Evolutionary conservation across 2,888 invertebrate species (phyloP).

Genomic region (Rotaria macrura): DNA sequence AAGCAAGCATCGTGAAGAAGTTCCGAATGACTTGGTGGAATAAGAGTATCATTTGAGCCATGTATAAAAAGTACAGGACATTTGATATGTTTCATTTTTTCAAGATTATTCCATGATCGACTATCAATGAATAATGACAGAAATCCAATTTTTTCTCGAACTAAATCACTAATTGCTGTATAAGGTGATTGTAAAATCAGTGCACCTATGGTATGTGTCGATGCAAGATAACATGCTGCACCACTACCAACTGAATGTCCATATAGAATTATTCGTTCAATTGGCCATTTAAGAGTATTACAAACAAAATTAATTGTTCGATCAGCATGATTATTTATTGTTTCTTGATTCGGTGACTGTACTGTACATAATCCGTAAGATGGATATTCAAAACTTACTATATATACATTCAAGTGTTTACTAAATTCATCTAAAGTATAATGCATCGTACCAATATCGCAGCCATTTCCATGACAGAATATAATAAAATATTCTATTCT

Average conservation of each 20-base stretch:
- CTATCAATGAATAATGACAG: background rate
- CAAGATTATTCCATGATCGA: background rate
- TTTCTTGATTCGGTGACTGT: background rate
- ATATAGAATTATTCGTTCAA: background rate
- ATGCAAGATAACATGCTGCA: background rate
- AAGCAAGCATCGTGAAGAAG: background rate
- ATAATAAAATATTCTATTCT: background rate
- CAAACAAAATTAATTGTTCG: background rate
- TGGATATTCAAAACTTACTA: background rate
- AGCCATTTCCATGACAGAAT: background rate
- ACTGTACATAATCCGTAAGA: background rate
- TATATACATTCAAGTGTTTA: background rate
- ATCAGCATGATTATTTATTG: slow-evolving; percentile 1
- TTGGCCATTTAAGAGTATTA: background rate
- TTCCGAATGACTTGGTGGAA: background rate
- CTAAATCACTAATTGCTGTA: background rate
- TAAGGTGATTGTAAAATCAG: background rate
- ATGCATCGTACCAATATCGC: background rate
- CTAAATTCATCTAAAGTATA: background rate
- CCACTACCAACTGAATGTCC: slow-evolving; percentile 17
- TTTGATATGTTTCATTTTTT: background rate
- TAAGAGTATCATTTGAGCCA: background rate
- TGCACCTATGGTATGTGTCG: background rate
- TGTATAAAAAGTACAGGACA: background rate
- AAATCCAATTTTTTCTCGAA: background rate